Evolutionary conservation across 2,797 vertebrate species (phyloP), one percentile per base, ranked within the genome.

Genomic region (Anas bernieri): DNA sequence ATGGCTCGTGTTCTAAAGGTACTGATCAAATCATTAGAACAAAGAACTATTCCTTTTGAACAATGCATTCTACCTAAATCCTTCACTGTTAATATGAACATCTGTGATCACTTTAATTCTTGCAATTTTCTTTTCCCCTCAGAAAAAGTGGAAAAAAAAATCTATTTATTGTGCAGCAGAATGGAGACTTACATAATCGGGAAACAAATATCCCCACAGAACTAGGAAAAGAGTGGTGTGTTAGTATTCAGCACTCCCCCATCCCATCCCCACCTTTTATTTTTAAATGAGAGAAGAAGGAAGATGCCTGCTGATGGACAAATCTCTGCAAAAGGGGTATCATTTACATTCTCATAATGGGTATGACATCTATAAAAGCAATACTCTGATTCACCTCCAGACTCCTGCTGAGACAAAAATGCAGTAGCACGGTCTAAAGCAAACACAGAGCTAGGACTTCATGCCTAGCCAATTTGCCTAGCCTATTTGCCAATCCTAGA

Each of bases 401-500:
- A 39, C 52, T 66, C 84, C 82, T 73, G 74, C 58, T 90, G 77
- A 90, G 83, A 48, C 20, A 72, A 88, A 95, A 95, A 86, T 62
- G 31, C 55, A 86, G 58, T 61, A 39, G 11, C 25, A 43, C 46
- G 72, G 54, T 86, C 48, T 75, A 73, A 90, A 90, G 62, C 58
- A 88, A 94, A 94, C 41, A 88, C 0, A 81, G 62, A 92, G 10
- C 41, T 73, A 37, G n/a, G 33, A 62, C 20, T 95, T 88, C 20
- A 79, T 73, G 81, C 46, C 93, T 95, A 95, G 88, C 50, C 50
- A 52, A 52, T 52, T 52, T 52, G 50, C 14, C 25, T 52, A 52
- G 50, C 50, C 50, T 94, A 92, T 92, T 94, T 95, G 33, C 54
- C 88, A 90, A 43, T 93, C 77, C 64, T 68, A 93, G 69, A 79